Evolutionary conservation across 1,140 invertebrate species (phyloP), one percentile per base, ranked within the genome.

Genomic region (Mylabris phalerata): DNA sequence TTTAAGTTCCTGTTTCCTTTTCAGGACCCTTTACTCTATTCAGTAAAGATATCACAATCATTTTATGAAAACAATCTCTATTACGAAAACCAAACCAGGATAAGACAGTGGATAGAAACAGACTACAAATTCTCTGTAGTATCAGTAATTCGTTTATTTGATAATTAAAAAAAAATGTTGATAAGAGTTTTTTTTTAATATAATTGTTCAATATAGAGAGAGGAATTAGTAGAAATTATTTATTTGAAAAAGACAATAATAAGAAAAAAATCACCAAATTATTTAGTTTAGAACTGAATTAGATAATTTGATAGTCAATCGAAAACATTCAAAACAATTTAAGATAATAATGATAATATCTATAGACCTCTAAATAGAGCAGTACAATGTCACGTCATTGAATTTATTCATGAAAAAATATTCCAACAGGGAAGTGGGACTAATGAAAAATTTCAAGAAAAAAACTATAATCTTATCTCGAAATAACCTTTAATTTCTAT

Each of bases 291-390:
- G 44, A 54, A 54, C 44, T 46, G 46, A 54, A 54, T 54, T 45
- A 46, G 51, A 54, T 54, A 54, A 54, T 54, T 54, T 38, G 42
- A 25, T 7, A 11, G 49, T 32, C 49, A 51, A 27, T 51, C 49
- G 32, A 51, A 51, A 51, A 51, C 49, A 54, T 45, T 54, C 51
- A 54, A 54, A 54, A 54, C 51, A 54, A 54, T 54, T 54, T 54
- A 54, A 45, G 51, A n/a, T 19, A 54, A 54, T 54, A 46, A 45
- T 45, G 42, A 54, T 54, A 54, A 54, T 54, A 42, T 38, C 51
- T 54, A 42, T 54, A 42, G 51, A 27, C 13, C 42, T 54, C 13
- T 40, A 54, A 54, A 54, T 46, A 54, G 51, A 24, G 27, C n/a
- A 46, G 42, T 54, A 11, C 51, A 54, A 54, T 54, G 51, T 54